Conservation (phyloP, 2,113 vertebrate species). For the Callipepla squamata region DNA sequence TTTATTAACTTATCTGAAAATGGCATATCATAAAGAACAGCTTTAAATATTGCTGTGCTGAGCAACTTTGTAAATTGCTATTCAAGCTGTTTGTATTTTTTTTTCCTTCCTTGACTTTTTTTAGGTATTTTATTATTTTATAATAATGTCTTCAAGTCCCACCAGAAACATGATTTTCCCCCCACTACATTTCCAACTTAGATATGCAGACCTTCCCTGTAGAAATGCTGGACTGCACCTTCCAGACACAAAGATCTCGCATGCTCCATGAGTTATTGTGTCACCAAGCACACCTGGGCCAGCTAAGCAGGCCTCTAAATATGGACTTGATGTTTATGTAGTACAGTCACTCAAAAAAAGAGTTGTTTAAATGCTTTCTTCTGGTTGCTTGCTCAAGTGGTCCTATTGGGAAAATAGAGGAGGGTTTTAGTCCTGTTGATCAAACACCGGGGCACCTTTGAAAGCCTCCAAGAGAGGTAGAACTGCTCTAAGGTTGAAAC, state of each 20-base stretch:
- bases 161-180: not conserved
- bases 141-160: not conserved
- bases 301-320: not conserved
- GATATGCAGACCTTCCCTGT: not conserved
- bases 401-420: not conserved
- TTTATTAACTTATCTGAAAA: constrained; percentile 79
- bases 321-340: not conserved
- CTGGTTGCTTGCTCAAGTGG: not conserved
- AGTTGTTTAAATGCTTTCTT: not conserved
- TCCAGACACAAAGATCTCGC: not conserved
- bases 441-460: not conserved
- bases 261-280: rapidly evolving
- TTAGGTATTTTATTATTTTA: constrained; percentile 69
- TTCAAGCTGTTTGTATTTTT: constrained; percentile 61
- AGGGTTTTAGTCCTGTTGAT: not conserved
- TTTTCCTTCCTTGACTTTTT: constrained; percentile 49
- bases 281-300: not conserved
- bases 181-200: not conserved
- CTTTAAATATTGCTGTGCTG: constrained; percentile 67
- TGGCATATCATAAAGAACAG: constrained; percentile 73
- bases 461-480: not conserved
- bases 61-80: constrained; percentile 74
- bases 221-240: not conserved
- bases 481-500: not conserved
- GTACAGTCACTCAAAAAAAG: not conserved